A percentile compares a stretch with the other conserved stretches of the same genome.
These are phyloP conservation scores for Thripadectes ignobilis DNA, from an alignment of 2,797 vertebrate genomes.

Conservation along the genomic window DNA sequence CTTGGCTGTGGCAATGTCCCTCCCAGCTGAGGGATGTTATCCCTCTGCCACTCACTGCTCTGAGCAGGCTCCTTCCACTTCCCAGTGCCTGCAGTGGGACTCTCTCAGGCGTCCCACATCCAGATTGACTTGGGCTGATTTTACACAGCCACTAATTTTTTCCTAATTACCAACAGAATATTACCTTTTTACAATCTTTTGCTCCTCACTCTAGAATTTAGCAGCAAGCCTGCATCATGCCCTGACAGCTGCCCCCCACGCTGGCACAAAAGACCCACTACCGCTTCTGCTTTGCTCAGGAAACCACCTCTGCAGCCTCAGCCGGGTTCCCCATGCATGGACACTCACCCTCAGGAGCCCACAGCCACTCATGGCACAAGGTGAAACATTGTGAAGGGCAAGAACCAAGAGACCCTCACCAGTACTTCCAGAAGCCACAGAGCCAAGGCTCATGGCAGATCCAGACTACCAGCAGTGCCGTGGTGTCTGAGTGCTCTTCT, in stretches of 20 bases:
- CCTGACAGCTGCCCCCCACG: fast-evolving
- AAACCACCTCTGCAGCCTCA: background rate
- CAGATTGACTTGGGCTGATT: background rate
- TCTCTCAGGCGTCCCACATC: background rate
- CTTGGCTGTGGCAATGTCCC: background rate
- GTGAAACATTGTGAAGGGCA: background rate
- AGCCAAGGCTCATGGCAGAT: fast-evolving
- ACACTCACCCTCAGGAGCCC: fast-evolving
- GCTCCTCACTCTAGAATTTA: background rate
- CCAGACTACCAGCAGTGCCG: background rate
- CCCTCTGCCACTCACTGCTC: background rate
- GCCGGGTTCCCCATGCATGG: fast-evolving
- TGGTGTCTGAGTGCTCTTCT: background rate
- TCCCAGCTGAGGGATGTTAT: background rate
- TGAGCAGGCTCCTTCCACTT: background rate
- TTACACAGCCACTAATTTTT: background rate
- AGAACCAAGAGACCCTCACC: background rate
- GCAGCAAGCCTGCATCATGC: background rate
- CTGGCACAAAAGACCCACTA: fast-evolving
- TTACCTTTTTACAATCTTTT: background rate
- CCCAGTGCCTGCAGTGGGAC: background rate
- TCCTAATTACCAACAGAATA: background rate
- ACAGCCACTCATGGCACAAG: fast-evolving
- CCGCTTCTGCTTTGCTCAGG: background rate
- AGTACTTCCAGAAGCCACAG: fast-evolving